These are phyloP conservation scores for Megalonaias nervosa DNA, from an alignment of 1,140 invertebrate genomes.

Conservation along the genomic window DNA sequence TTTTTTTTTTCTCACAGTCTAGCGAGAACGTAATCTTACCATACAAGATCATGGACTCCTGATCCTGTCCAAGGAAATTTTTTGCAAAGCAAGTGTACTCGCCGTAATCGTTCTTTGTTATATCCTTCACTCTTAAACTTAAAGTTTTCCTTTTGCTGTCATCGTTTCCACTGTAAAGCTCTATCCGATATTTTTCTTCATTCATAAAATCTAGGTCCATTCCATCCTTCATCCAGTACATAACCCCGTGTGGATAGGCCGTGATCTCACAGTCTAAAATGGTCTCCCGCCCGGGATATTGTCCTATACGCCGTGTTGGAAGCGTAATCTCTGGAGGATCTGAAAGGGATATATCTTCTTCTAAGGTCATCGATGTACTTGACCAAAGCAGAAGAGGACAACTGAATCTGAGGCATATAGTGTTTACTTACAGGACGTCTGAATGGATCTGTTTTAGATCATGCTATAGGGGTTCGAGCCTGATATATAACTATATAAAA, in stretches of 20 bases:
- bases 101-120: slow-evolving; percentile 42
- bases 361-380: neutral
- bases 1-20: too few relatives aligned
- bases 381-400: neutral
- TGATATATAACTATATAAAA: too few relatives aligned
- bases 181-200: slow-evolving; percentile 82
- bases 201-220: slow-evolving; percentile 33
- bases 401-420: neutral
- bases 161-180: slow-evolving; percentile 75
- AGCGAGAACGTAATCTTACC: slow-evolving; percentile 76
- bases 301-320: slow-evolving; percentile 60
- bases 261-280: slow-evolving; percentile 90
- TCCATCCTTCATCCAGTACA: slow-evolving; percentile 84
- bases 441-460: slow-evolving; percentile 3
- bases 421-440: slow-evolving; percentile 9
- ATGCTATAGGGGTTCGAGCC: too few relatives aligned
- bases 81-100: slow-evolving; percentile 46
- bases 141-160: slow-evolving; percentile 78
- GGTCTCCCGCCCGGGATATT: slow-evolving; percentile 66
- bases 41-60: slow-evolving; percentile 88
- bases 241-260: slow-evolving; percentile 88
- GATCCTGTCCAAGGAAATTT: slow-evolving; percentile 75
- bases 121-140: slow-evolving; percentile 45
- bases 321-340: slow-evolving; percentile 66
- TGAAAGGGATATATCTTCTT: slow-evolving; percentile 36